A percentile compares a stretch with the other conserved stretches of the same genome.
Evolutionary conservation across 2,888 invertebrate species (phyloP).

Genomic region (Mycogona germanica): DNA sequence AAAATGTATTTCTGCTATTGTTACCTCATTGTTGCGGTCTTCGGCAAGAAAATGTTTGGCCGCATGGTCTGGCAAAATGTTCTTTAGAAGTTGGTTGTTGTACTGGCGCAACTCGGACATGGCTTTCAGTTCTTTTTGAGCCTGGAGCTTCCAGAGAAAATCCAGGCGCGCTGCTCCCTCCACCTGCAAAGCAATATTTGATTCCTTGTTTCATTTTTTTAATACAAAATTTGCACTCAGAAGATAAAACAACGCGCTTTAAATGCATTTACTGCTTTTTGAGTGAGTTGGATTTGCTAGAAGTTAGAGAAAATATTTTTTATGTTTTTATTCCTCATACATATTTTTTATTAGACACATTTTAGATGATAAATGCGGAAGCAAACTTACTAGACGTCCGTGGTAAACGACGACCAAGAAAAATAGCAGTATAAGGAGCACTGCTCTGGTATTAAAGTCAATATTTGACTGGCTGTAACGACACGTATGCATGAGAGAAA

Average conservation of each 20-base stretch:
- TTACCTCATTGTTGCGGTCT: constrained; percentile 64
- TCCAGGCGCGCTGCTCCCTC: constrained; percentile 89
- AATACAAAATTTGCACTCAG: no score
- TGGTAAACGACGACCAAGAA: constrained; percentile 80
- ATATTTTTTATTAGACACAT: background rate
- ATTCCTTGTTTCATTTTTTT: no score
- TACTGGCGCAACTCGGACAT: constrained; percentile 88
- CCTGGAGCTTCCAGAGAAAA: constrained; percentile 95
- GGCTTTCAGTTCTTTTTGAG: constrained; percentile 79
- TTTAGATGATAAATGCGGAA: background rate
- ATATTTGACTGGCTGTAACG: constrained; percentile 18
- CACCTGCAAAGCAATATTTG: constrained; percentile 43
- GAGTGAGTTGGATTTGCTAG: no score
- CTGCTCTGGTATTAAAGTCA: constrained; percentile 42
- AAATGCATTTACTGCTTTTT: no score
- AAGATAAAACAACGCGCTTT: no score
- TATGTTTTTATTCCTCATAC: background rate
- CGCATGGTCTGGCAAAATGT: constrained; percentile 93
- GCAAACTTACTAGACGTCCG: constrained; percentile 50
- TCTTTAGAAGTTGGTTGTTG: constrained; percentile 75
- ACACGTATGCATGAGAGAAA: no score
- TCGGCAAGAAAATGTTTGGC: constrained; percentile 84
- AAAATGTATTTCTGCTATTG: constrained; percentile 11
- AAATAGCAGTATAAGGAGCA: constrained; percentile 66
- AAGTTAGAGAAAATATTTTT: no score